Evolutionary conservation across 2,797 vertebrate species (phyloP), one percentile per base, ranked within the genome.

Genomic region (Sardinella longiceps): DNA sequence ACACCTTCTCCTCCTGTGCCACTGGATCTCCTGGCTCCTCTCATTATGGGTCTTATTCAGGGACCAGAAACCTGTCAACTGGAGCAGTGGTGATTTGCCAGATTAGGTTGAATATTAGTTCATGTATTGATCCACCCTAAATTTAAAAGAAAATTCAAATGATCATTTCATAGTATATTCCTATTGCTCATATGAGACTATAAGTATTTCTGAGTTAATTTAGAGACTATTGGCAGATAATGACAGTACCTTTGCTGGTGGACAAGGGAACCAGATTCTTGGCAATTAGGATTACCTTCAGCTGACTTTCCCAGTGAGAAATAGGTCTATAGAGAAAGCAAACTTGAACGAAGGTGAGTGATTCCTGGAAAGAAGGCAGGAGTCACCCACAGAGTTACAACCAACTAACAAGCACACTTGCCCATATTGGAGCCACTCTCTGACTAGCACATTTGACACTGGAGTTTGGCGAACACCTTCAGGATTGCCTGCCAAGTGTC

Each of bases 51-150:
- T 53, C 80, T 81, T 77, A 58, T 82, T 80, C 46, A 5, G 20
- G 56, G 11, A 51, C 74, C 25, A 23, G 37, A 9, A 45, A 30
- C 43, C 25, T 81, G 39, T 84, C 81, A 39, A 83, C 53, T 81
- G 45, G 77, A 81, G 25, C 5, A 0, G 25, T 46, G 45, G 23
- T 18, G 46, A 81, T 83, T 81, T 74, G 60, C 48, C 80, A 85
- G 58, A 81, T 83, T 82, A 80, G 23, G 23, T 37, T 81, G 60
- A 85, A 48, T 81, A 60, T 83, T 87, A 81, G 81, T 33, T 51
- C 46, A 81, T 33, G 70, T 60, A 81, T 39, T 85, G 77, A 85
- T 85, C 83, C 83, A 48, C 51, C 33, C 25, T 33, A 33, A 33
- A 70, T 33, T 60, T 33, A 70, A 30, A 33, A 70, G 4, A 70